A percentile compares a stretch with the other conserved stretches of the same genome.
phyloP scores from a whole-genome alignment of 1,140 invertebrate species.

The Tetragnatha versicolor region DNA sequence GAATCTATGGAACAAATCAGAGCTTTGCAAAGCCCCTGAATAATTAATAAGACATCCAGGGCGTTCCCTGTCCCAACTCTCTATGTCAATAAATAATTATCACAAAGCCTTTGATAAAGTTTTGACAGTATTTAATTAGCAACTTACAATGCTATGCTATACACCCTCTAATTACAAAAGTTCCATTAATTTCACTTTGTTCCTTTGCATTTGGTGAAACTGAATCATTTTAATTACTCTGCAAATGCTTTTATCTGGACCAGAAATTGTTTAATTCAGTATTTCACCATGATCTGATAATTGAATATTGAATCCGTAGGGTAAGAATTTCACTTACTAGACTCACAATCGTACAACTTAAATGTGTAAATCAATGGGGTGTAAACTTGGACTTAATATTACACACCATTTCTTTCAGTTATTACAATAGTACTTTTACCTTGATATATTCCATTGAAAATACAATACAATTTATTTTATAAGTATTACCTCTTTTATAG shows the following conservation, averaged over 20 bases:
- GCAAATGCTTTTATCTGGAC: slow-evolving; percentile 23
- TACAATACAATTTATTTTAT: too few relatives aligned
- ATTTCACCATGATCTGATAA: neutral
- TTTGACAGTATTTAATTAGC: slow-evolving; percentile 46
- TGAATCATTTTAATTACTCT: slow-evolving; percentile 24
- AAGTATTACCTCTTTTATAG: too few relatives aligned
- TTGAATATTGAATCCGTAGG: slow-evolving; percentile 6
- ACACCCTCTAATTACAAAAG: slow-evolving; percentile 31
- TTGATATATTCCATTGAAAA: too few relatives aligned
- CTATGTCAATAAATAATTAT: slow-evolving; percentile 47
- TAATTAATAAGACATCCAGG: slow-evolving; percentile 13
- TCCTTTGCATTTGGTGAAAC: slow-evolving; percentile 32
- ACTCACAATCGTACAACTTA: too few relatives aligned
- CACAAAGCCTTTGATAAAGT: slow-evolving; percentile 22
- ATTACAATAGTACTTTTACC: too few relatives aligned
- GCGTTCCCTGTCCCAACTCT: neutral
- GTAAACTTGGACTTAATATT: too few relatives aligned
- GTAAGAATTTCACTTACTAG: neutral
- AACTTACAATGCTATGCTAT: slow-evolving; percentile 39
- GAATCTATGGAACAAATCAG: too few relatives aligned
- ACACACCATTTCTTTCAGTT: too few relatives aligned
- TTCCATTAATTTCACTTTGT: slow-evolving; percentile 48
- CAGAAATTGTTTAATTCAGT: slow-evolving; percentile 30
- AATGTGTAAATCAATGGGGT: too few relatives aligned
- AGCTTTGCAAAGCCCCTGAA: too few relatives aligned